phyloP scores from a whole-genome alignment of 2,888 invertebrate genomes.

The Lacanobia wlatinum region DNA sequence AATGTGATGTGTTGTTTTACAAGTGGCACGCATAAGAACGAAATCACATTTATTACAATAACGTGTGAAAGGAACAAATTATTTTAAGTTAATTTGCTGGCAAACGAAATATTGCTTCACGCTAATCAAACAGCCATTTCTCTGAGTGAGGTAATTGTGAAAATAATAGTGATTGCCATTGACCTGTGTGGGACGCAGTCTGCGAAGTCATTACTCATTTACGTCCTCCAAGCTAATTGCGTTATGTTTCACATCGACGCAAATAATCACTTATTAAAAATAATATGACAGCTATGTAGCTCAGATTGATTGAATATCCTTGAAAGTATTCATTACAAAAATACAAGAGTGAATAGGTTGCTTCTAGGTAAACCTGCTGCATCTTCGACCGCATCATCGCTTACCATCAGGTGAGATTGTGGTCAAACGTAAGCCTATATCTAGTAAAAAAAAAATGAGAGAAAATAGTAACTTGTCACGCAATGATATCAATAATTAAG shows the following conservation, averaged over 20 bases:
- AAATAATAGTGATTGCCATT: slow-evolving; percentile 72
- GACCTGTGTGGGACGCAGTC: slow-evolving; percentile 63
- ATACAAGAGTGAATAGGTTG: no score
- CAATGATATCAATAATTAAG: slow-evolving; percentile 3
- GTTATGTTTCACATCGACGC: slow-evolving; percentile 68
- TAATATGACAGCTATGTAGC: slow-evolving; percentile 24
- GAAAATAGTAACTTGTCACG: slow-evolving; percentile 19
- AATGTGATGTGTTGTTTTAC: slow-evolving; percentile 46
- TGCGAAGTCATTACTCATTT: slow-evolving; percentile 72
- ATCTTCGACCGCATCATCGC: no score
- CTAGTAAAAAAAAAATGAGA: no score
- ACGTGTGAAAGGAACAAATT: slow-evolving; percentile 54
- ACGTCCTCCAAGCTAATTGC: slow-evolving; percentile 73
- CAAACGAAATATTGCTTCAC: slow-evolving; percentile 70
- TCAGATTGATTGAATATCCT: slow-evolving; percentile 34
- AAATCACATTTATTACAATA: slow-evolving; percentile 44
- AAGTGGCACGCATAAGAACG: slow-evolving; percentile 34
- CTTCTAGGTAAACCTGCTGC: no score
- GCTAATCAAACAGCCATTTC: slow-evolving; percentile 75
- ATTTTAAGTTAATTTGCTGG: slow-evolving; percentile 57
- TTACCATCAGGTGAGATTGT: no score
- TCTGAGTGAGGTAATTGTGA: slow-evolving; percentile 71
- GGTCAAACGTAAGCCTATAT: no score
- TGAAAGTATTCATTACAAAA: slow-evolving; percentile 25
- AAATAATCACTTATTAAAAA: slow-evolving; percentile 55